Conservation (phyloP, 53 echinoderm and acorn worm genomes). For the Holothuria scabra region DNA sequence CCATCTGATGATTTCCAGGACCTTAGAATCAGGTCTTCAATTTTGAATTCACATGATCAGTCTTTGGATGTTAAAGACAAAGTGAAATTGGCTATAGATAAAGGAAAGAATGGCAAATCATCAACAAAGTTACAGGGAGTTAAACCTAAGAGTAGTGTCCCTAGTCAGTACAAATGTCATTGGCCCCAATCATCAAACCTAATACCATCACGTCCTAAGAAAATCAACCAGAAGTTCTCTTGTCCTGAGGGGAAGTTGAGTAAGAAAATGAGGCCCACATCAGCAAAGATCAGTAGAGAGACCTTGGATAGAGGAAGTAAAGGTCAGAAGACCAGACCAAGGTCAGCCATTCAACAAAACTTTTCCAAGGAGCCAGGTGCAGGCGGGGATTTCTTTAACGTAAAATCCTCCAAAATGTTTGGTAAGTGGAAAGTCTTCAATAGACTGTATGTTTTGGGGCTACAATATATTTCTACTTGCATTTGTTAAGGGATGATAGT, state of each 20-base stretch:
- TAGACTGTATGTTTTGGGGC: too few species aligned
- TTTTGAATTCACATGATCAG: not conserved
- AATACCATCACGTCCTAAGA: not conserved
- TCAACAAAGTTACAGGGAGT: not conserved
- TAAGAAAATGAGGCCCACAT: constrained; percentile 55
- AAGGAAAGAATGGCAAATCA: too few species aligned
- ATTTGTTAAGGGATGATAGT: too few species aligned
- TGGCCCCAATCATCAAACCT: constrained; percentile 31
- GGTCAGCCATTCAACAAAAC: constrained; percentile 38
- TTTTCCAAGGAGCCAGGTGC: not conserved
- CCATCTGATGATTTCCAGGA: not conserved
- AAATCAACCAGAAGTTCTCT: not conserved
- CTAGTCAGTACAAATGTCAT: constrained; percentile 13
- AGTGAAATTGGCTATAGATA: too few species aligned
- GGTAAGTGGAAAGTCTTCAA: constrained; percentile 38
- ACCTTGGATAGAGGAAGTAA: constrained; percentile 21
- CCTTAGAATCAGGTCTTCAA: not conserved
- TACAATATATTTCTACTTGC: too few species aligned
- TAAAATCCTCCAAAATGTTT: constrained; percentile 64
- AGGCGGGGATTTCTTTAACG: constrained; percentile 66
- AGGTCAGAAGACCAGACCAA: constrained; percentile 69
- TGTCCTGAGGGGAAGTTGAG: not conserved
- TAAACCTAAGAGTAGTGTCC: too few species aligned
- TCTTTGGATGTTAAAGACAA: too few species aligned
- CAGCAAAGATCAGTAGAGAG: constrained; percentile 22